Conservation (phyloP, 2,113 vertebrate species). For the Pterophyllum scalare region DNA sequence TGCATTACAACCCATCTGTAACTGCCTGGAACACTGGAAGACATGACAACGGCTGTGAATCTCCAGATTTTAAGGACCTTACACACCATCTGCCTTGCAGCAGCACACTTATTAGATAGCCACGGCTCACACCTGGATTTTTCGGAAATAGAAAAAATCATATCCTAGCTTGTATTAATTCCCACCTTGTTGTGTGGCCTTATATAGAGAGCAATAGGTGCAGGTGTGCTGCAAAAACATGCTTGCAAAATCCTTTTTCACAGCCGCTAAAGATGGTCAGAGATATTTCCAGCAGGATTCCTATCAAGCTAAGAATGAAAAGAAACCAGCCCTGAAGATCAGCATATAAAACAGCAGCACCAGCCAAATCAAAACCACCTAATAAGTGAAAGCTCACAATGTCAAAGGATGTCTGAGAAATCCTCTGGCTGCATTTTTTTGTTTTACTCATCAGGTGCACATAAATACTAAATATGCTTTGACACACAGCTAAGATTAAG, state of each 20-base stretch:
- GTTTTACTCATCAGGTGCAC: neutral
- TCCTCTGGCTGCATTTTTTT: neutral
- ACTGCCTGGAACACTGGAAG: neutral
- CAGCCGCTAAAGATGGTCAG: neutral
- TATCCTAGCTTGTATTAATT: neutral
- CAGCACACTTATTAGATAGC: neutral
- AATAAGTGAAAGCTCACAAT: neutral
- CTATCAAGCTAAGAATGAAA: neutral
- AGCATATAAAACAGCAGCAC: neutral
- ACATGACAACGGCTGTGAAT: neutral
- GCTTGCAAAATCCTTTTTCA: neutral
- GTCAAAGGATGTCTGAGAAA: neutral
- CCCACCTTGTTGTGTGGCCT: neutral
- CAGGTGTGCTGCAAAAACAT: neutral
- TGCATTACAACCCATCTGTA: neutral
- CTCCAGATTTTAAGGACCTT: neutral
- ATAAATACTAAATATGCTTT: neutral
- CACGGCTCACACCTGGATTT: neutral
- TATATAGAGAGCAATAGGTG: neutral
- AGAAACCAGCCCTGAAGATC: neutral
- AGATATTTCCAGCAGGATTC: neutral
- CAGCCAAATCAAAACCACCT: neutral
- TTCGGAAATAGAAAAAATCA: neutral
- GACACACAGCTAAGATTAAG: neutral
- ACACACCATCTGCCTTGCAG: neutral